Conservation (phyloP, 2,113 vertebrate species). For the Campylomormyrus numenius region DNA sequence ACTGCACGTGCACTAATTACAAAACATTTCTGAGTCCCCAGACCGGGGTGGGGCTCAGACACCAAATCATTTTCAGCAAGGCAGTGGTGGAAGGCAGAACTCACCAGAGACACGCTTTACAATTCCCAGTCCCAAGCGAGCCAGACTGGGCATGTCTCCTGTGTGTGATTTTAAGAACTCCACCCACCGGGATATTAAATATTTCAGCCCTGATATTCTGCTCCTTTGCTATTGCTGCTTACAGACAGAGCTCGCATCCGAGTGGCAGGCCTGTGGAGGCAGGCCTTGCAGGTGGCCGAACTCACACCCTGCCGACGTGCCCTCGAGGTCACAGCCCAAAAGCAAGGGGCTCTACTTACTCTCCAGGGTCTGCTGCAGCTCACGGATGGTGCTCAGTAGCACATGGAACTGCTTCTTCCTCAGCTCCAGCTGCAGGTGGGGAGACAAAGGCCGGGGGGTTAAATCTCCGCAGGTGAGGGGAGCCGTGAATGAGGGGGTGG, state of each 20-base stretch:
- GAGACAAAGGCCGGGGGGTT: background rate
- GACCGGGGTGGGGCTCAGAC: background rate
- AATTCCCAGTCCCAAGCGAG: background rate
- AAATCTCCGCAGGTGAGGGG: background rate
- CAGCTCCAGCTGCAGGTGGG: slow-evolving; percentile 74
- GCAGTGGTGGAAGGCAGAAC: background rate
- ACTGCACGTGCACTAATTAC: background rate
- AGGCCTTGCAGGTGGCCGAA: background rate
- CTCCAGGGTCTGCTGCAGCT: slow-evolving; percentile 94
- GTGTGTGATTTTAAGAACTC: background rate
- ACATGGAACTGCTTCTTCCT: slow-evolving; percentile 97
- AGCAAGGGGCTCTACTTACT: slow-evolving; percentile 65
- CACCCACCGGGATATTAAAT: background rate
- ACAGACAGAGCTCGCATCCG: background rate
- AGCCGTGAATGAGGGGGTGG: background rate
- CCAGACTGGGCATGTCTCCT: background rate
- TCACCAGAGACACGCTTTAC: background rate
- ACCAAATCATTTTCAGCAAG: background rate
- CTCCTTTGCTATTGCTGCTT: background rate
- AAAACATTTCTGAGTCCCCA: background rate
- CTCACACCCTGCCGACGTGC: background rate
- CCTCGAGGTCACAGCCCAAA: background rate
- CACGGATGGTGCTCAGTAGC: slow-evolving; percentile 93
- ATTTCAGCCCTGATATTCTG: background rate
- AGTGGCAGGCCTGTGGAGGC: background rate